A percentile compares a stretch with the other conserved stretches of the same genome.
Evolutionary conservation across 1,140 invertebrate species (phyloP).

Genomic region (Orchestia grillus): DNA sequence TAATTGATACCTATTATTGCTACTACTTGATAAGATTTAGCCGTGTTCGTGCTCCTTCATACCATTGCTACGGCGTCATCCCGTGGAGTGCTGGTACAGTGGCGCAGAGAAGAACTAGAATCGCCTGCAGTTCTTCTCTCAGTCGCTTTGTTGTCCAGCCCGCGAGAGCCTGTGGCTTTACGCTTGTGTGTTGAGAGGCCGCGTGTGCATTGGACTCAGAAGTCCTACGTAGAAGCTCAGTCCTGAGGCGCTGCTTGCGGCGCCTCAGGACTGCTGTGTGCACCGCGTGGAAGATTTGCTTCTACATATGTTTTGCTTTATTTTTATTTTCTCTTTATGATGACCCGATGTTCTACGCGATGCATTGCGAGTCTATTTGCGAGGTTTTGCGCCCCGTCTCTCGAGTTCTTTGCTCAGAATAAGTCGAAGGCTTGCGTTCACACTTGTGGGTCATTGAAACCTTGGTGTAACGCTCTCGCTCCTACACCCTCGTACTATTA

Average conservation of each 20-base stretch:
- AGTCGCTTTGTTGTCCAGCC: neutral
- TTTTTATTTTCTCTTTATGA: constrained; percentile 44
- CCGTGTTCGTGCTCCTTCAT: constrained; percentile 53
- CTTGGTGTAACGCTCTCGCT: constrained; percentile 46
- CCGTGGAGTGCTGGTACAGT: no score
- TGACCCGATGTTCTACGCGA: constrained; percentile 20
- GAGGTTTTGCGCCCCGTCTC: constrained; percentile 9
- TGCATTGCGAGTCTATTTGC: constrained; percentile 37
- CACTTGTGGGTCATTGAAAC: neutral
- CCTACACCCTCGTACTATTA: constrained; percentile 54
- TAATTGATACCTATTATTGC: constrained; percentile 55
- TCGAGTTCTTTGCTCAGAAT: neutral
- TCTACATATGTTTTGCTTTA: constrained; percentile 49
- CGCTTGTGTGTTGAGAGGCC: constrained; percentile 40
- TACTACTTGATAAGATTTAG: constrained; percentile 51
- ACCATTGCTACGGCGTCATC: constrained; percentile 22
- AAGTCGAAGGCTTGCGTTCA: constrained; percentile 12
- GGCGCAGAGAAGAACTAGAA: neutral
- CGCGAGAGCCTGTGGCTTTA: neutral
- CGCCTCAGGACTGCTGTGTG: neutral
- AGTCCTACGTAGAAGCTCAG: constrained; percentile 34
- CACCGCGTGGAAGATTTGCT: constrained; percentile 45
- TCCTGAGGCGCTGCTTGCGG: neutral
- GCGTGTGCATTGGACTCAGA: constrained; percentile 18
- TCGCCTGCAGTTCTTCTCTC: constrained; percentile 12